phyloP scores from a whole-genome alignment of 2,888 invertebrate genomes.

The Neria commutata region DNA sequence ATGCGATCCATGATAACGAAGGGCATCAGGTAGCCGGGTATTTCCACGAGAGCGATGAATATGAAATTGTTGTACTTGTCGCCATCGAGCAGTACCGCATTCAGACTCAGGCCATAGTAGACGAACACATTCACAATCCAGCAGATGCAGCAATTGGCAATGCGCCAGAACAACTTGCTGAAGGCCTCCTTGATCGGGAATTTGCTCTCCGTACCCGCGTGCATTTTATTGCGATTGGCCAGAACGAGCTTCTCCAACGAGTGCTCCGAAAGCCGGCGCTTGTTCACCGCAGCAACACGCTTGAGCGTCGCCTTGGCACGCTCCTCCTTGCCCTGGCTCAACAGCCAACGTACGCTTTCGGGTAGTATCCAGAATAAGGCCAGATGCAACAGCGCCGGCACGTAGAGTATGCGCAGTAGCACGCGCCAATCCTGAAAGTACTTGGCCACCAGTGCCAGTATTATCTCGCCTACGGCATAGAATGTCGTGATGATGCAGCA shows the following conservation, averaged over 20 bases:
- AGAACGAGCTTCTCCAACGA: conserved; percentile 58
- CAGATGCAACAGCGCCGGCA: conserved; percentile 71
- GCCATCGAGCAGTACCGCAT: conserved; percentile 75
- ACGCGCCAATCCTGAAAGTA: conserved; percentile 72
- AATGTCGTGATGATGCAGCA: conserved; percentile 75
- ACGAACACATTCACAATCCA: conserved; percentile 81
- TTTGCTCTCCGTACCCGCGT: conserved; percentile 44
- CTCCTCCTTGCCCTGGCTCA: conserved; percentile 67
- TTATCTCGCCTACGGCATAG: conserved; percentile 73
- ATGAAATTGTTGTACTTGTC: conserved; percentile 80
- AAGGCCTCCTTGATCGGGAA: conserved; percentile 56
- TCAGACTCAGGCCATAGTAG: conserved; percentile 80
- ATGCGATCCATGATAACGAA: conserved; percentile 69
- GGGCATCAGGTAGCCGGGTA: conserved; percentile 74
- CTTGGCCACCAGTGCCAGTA: conserved; percentile 73
- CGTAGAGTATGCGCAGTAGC: conserved; percentile 70
- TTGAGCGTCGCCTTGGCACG: conserved; percentile 67
- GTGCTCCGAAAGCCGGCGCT: conserved; percentile 65
- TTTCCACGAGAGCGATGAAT: conserved; percentile 66
- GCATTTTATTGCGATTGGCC: conserved; percentile 48
- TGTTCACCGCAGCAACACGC: conserved; percentile 70
- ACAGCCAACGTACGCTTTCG: conserved; percentile 79
- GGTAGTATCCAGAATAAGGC: conserved; percentile 72
- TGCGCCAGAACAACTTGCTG: conserved; percentile 52
- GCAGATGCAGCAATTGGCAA: conserved; percentile 73